Evolutionary conservation across 2,797 vertebrate species (phyloP).

Genomic region (Morus bassanus): DNA sequence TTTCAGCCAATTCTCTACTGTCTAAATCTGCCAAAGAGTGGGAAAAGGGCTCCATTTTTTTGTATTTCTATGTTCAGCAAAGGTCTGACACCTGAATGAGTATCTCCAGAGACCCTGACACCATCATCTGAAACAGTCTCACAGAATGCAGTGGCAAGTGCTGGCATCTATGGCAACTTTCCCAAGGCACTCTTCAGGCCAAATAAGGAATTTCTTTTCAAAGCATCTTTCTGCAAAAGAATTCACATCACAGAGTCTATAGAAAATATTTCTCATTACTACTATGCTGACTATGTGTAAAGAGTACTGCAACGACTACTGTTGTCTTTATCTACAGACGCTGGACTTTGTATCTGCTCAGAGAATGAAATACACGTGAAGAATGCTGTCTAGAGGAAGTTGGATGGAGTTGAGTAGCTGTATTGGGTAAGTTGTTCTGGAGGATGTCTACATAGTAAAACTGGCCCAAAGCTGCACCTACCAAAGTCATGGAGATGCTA

Average conservation of each 20-base stretch:
- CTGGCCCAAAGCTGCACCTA: background rate
- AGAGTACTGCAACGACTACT: background rate
- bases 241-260: constrained; percentile 22
- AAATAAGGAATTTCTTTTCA: constrained; percentile 55
- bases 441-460: background rate
- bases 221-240: constrained; percentile 17
- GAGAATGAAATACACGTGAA: background rate
- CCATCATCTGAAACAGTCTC: background rate
- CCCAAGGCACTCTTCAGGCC: background rate
- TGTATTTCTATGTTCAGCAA: background rate
- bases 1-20: background rate
- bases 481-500: background rate
- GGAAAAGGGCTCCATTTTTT: background rate
- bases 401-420: background rate
- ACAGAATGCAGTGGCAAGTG: background rate
- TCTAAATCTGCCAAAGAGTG: background rate
- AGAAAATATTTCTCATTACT: constrained; percentile 23
- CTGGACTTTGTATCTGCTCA: background rate
- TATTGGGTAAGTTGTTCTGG: background rate
- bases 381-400: background rate
- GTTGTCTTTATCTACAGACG: background rate
- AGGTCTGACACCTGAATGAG: background rate
- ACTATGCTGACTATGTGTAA: background rate
- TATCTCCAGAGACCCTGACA: background rate
- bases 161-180: background rate